A percentile compares a stretch with the other conserved stretches of the same genome.
These are phyloP conservation scores for Sebastes baramenuke DNA, from an alignment of 2,797 vertebrate species.

Conservation along the genomic window DNA sequence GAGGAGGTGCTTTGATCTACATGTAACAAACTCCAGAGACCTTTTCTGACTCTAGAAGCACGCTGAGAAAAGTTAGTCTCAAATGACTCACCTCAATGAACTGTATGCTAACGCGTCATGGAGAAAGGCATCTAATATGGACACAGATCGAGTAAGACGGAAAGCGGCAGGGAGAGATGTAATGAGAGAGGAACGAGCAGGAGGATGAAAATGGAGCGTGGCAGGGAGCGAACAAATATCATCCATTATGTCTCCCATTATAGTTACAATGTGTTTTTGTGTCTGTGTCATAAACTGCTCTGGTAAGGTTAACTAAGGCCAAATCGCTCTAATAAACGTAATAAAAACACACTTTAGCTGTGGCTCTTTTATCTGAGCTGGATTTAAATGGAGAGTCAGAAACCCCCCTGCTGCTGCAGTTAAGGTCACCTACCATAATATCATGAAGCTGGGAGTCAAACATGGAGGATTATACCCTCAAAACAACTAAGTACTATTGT, in stretches of 20 bases:
- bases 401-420: conserved; percentile 1
- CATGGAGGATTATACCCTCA: background rate
- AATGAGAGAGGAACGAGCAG: conserved; percentile 10
- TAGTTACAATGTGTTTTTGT: conserved; percentile 18
- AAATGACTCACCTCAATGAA: conserved; percentile 34
- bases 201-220: conserved; percentile 8
- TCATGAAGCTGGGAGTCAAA: conserved; percentile 7
- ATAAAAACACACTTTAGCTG: background rate
- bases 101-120: conserved; percentile 1
- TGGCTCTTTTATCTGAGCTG: background rate
- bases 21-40: conserved; percentile 26
- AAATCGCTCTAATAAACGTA: background rate
- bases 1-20: conserved; percentile 25
- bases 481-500: background rate
- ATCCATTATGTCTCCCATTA: conserved; percentile 9
- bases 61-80: conserved; percentile 17
- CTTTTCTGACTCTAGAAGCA: background rate
- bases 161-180: background rate
- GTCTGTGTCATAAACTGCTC: conserved; percentile 11
- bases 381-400: background rate
- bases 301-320: conserved; percentile 14
- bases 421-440: conserved; percentile 51
- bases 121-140: conserved; percentile 9
- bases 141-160: conserved; percentile 6
- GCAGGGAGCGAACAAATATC: background rate